These are phyloP conservation scores for Catocala nupta DNA, from an alignment of 2,888 invertebrate genomes.

Conservation along the genomic window DNA sequence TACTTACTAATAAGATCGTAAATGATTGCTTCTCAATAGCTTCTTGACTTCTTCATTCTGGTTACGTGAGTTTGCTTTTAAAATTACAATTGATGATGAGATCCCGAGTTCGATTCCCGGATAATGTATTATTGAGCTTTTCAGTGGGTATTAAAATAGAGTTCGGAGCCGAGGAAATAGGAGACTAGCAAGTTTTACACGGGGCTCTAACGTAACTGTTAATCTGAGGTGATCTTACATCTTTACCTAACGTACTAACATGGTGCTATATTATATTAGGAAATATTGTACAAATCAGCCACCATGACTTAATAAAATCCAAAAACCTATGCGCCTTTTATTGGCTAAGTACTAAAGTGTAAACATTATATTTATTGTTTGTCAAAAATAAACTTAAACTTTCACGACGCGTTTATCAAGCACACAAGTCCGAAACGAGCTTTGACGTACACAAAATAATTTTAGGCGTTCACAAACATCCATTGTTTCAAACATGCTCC, in stretches of 20 bases:
- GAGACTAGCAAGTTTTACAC: too few species aligned
- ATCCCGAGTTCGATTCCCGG: background rate
- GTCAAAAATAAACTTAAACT: slow-evolving; percentile 34
- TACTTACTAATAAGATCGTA: background rate
- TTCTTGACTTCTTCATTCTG: background rate
- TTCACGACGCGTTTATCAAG: slow-evolving; percentile 41
- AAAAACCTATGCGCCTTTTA: background rate
- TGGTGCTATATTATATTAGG: too few species aligned
- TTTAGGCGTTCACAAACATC: slow-evolving; percentile 57
- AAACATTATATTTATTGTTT: slow-evolving; percentile 16
- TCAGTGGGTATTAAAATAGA: too few species aligned
- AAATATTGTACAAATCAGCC: too few species aligned
- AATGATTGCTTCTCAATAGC: background rate
- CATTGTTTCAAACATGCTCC: slow-evolving; percentile 65
- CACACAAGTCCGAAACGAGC: slow-evolving; percentile 44
- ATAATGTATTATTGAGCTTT: too few species aligned
- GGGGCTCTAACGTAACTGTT: too few species aligned
- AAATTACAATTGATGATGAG: background rate
- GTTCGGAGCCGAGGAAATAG: too few species aligned
- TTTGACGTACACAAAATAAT: slow-evolving; percentile 52
- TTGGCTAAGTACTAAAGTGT: background rate
- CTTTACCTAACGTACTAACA: too few species aligned
- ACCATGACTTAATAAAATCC: too few species aligned
- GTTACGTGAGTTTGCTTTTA: background rate
- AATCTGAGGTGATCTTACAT: too few species aligned